phyloP scores from a whole-genome alignment of 2,797 vertebrate genomes.

The Tamandua tetradactyla region DNA sequence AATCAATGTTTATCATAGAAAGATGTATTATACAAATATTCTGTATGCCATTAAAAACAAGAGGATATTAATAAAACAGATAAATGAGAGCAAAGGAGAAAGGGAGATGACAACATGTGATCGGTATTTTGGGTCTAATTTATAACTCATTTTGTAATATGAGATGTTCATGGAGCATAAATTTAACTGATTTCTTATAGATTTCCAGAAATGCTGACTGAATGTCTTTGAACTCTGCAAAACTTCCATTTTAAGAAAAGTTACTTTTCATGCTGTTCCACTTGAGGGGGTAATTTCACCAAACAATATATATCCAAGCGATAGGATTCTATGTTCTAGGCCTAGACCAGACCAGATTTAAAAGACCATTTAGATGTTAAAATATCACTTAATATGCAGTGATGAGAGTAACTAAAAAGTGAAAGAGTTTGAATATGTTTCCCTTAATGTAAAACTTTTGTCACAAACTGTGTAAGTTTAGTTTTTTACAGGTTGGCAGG shows the following conservation, averaged over 20 bases:
- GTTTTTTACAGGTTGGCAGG: background rate
- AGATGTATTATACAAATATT: constrained; percentile 68
- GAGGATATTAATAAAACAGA: constrained; percentile 71
- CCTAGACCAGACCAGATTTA: background rate
- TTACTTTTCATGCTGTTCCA: constrained; percentile 55
- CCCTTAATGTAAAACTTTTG: background rate
- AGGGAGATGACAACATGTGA: constrained; percentile 64
- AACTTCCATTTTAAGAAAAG: constrained; percentile 60
- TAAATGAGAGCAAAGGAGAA: constrained; percentile 66
- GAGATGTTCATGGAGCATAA: constrained; percentile 66
- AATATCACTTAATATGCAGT: background rate
- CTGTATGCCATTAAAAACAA: constrained; percentile 56
- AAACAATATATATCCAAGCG: too few relatives aligned
- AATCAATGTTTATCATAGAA: constrained; percentile 69
- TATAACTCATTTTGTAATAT: constrained; percentile 75
- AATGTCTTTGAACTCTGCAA: constrained; percentile 55
- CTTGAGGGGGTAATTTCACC: constrained; percentile 12
- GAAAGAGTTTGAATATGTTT: background rate
- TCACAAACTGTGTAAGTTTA: background rate
- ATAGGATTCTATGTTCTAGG: background rate
- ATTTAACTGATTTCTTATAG: constrained; percentile 75
- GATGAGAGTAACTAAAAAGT: background rate
- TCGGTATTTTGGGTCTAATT: constrained; percentile 75
- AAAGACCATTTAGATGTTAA: constrained; percentile 12
- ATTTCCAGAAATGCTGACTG: constrained; percentile 78